A percentile compares a stretch with the other conserved stretches of the same genome.
Conservation (phyloP, 1,140 invertebrate genomes). For the Hypothenemus hampei region DNA sequence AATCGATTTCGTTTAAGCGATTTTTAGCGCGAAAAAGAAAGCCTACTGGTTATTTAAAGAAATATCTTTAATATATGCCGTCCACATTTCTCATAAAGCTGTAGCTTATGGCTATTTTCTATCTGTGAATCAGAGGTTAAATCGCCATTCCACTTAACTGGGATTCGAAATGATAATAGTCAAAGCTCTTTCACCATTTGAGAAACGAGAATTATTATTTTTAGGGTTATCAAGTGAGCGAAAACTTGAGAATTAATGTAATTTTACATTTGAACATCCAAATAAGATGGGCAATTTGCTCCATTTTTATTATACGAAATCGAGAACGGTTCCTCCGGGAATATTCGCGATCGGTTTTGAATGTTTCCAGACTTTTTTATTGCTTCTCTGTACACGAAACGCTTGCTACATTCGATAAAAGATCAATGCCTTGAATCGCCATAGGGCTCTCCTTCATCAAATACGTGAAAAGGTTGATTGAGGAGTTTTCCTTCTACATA, state of each 20-base stretch:
- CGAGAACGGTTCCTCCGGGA: constrained; percentile 29
- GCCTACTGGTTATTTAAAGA: too few species aligned
- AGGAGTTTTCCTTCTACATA: too few species aligned
- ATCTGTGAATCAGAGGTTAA: constrained; percentile 3
- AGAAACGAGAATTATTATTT: too few species aligned
- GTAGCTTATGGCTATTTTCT: not conserved
- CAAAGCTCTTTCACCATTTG: too few species aligned
- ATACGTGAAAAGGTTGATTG: not conserved
- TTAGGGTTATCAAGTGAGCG: too few species aligned
- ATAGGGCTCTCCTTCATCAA: too few species aligned
- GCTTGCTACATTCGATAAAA: constrained; percentile 39
- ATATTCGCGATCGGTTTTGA: constrained; percentile 30
- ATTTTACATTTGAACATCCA: too few species aligned
- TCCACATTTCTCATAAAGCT: constrained; percentile 8
- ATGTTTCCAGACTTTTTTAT: constrained; percentile 38
- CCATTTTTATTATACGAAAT: constrained; percentile 27
- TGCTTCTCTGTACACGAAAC: constrained; percentile 24
- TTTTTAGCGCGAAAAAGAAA: too few species aligned
- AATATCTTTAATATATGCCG: not conserved
- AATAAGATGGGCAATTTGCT: too few species aligned
- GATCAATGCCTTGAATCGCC: constrained; percentile 41
- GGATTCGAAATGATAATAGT: too few species aligned
- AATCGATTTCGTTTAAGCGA: not conserved
- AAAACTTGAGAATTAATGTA: too few species aligned
- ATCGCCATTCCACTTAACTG: too few species aligned